Evolutionary conservation across 2,113 vertebrate species (phyloP), one percentile per base, ranked within the genome.

Genomic region (Vimba vimba): DNA sequence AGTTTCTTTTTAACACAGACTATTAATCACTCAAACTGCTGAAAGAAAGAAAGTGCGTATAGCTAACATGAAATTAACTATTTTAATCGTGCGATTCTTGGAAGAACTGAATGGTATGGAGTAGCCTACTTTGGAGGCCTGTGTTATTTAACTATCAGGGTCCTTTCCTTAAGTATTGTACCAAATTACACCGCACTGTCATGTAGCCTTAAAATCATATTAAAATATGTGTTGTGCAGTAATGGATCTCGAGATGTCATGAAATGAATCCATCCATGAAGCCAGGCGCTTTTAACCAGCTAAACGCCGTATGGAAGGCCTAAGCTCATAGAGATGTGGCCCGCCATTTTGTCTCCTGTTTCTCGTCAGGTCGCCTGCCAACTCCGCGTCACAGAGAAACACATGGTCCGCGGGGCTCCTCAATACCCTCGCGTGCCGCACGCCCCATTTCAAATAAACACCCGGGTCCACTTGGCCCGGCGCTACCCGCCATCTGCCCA

Each of bases 361-460:
- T 91, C 86, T 89, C 71, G 90, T 92, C 91, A 92, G 82, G 86
- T 83, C 79, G 74, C 55, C 86, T 89, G 89, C 87, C 90, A 88
- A 86, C 79, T 57, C 68, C 79, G 79, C 75, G 81, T 81, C 84
- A 47, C 79, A 86, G 75, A 83, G 43, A 71, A 88, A 87, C 90
- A 89, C 85, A 86, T 87, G 88, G 80, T 79, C 85, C 74, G 73
- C 74, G 76, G 84, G 74, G 59, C 85, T 88, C 77, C 83, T 81
- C 60, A 36, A 68, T 47, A 79, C 83, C 45, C 83, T 90, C 81
- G 88, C 87, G 88, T 90, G 87, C 88, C 87, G 84, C 79, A 85
- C 83, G 89, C 85, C 85, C 87, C 84, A 89, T 89, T 91, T 89
- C 86, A 92, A 89, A 91, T 92, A 92, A 92, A 92, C 91, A 91